Evolutionary conservation across 2,113 vertebrate genomes (phyloP), one percentile per base, ranked within the genome.

Genomic region (Cricetomys ansorgei): DNA sequence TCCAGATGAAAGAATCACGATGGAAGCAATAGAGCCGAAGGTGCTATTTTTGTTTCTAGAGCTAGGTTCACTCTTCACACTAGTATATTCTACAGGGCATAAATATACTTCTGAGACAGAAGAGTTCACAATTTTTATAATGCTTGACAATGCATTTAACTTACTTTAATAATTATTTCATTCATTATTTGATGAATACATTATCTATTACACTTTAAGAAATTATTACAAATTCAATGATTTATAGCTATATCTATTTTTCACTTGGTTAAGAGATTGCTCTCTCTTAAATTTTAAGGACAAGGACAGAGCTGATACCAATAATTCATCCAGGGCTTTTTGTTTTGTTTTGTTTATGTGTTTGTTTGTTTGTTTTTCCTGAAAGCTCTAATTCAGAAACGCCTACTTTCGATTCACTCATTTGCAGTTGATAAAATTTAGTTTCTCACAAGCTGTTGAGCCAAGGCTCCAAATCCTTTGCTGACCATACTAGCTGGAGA

Each of bases 1-100:
- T 25, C 40, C 77, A 16, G 10, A 85, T 48, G 17, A 89, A 96
- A 89, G 64, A 59, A 76, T 45, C 25, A 80, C 67, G 80, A 88
- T 29, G 40, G 73, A 92, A 93, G 67, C 29, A 64, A 50, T 6
- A 83, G 21, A 94, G 64, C 29, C 89, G 57, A 76, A 76, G 65
- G 77, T 53, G 45, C 10, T 21, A 50, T 90, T 93, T 93, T 90
- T 81, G 43, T 89, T 86, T 93, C 45, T 92, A 45, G 93, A 85
- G 4, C 31, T 89, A 55, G 45, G 19, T 55, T 65, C 25, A 72
- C 84, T 40, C 50, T 27, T 34, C 50, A 73, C 87, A 88, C 9
- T 64, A 84, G 77, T 34, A 57, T 62, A 55, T 91, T 40, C 94
- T 45, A 84, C 16, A 91, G 64, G 40, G 79, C 62, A 75, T 48